Conservation (phyloP, 2,113 vertebrate species). For the Leptobrachium leishanense region DNA sequence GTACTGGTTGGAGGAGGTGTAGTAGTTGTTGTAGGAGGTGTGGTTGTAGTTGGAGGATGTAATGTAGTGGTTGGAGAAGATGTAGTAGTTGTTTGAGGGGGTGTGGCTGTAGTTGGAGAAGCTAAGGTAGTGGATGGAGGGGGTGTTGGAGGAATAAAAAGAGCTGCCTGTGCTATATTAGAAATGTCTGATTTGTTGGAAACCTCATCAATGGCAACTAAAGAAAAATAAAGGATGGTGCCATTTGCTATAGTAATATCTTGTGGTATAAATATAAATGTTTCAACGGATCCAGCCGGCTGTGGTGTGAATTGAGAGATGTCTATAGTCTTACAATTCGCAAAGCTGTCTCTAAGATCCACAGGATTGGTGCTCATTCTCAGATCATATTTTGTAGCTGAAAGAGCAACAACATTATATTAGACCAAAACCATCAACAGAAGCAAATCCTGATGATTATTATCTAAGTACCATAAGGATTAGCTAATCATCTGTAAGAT, state of each 20-base stretch:
- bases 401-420: slow-evolving; percentile 25
- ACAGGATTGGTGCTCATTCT: slow-evolving; percentile 56
- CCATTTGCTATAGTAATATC: slow-evolving; percentile 32
- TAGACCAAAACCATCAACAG: too few species aligned
- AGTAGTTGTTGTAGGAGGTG: too few species aligned
- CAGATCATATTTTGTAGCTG: slow-evolving; percentile 65
- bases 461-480: too few species aligned
- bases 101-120: too few species aligned
- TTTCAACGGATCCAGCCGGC: slow-evolving; percentile 57
- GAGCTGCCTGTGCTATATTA: slow-evolving; percentile 60
- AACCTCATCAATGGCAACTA: slow-evolving; percentile 52
- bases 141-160: slow-evolving; percentile 21
- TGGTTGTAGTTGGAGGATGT: too few species aligned
- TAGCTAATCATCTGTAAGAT: too few species aligned
- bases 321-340: slow-evolving; percentile 52
- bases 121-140: too few species aligned
- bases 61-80: too few species aligned
- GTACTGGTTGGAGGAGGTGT: too few species aligned
- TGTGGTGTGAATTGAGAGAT: slow-evolving; percentile 52
- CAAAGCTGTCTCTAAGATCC: slow-evolving; percentile 58
- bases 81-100: too few species aligned
- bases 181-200: slow-evolving; percentile 57
- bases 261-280: slow-evolving; percentile 58
- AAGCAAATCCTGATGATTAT: too few species aligned
- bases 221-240: slow-evolving; percentile 58